Percentiles rank a stretch among this genome's conserved stretches.
phyloP scores from a whole-genome alignment of 2,888 invertebrate species.

The Habroteleia sp. region DNA sequence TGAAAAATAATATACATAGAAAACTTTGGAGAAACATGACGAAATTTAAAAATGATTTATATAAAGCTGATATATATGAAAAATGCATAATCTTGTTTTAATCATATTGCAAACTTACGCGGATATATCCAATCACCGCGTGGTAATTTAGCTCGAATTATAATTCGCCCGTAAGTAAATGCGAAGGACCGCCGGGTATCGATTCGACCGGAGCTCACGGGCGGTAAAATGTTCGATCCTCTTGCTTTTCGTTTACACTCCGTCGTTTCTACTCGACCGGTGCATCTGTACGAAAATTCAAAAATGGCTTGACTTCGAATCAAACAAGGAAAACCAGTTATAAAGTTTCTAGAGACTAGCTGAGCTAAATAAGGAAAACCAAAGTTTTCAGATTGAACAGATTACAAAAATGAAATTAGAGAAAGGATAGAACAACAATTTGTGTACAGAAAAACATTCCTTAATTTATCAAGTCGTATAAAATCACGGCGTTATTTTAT shows the following conservation, averaged over 20 bases:
- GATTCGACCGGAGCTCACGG: constrained; percentile 85
- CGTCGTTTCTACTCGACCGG: constrained; percentile 72
- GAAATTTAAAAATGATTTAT: too few relatives aligned
- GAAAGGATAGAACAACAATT: too few relatives aligned
- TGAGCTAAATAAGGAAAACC: neutral
- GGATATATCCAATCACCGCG: constrained; percentile 90
- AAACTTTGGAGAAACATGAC: too few relatives aligned
- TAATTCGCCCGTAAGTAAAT: constrained; percentile 87
- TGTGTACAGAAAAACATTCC: too few relatives aligned
- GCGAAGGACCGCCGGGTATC: constrained; percentile 84
- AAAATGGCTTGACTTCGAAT: constrained; percentile 32
- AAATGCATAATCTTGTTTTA: too few relatives aligned
- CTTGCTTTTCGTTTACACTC: constrained; percentile 82
- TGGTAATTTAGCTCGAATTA: constrained; percentile 87
- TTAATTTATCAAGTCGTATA: too few relatives aligned
- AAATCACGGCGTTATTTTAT: too few relatives aligned
- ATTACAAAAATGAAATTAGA: too few relatives aligned
- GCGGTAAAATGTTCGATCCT: constrained; percentile 85
- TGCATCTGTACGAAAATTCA: constrained; percentile 78
- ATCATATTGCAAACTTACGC: too few relatives aligned
- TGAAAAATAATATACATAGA: too few relatives aligned
- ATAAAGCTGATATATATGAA: too few relatives aligned
- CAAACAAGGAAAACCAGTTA: constrained; percentile 11
- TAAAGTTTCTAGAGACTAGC: constrained; percentile 8
- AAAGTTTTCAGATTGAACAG: neutral